These are phyloP conservation scores for Trichacis sp. DNA, from an alignment of 2,888 invertebrate species.

Conservation along the genomic window DNA sequence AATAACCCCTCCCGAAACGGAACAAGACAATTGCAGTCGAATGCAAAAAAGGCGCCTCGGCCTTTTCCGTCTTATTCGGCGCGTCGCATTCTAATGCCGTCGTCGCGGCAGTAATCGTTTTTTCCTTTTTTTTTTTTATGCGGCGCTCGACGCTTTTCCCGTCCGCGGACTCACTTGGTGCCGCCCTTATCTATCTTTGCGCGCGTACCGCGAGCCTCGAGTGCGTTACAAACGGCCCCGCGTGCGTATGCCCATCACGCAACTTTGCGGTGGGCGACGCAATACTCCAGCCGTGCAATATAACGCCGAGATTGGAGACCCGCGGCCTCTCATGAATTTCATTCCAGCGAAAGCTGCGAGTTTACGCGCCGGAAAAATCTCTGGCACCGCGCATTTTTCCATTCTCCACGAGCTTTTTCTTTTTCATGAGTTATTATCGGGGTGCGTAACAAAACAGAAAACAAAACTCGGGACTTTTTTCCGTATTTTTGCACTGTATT, in stretches of 20 bases:
- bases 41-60: too few species aligned
- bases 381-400: too few species aligned
- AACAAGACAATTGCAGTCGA: too few species aligned
- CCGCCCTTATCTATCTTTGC: slow-evolving; percentile 36
- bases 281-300: slow-evolving; percentile 4
- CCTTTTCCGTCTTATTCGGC: neutral
- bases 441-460: too few species aligned
- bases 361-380: neutral
- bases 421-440: too few species aligned
- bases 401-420: too few species aligned
- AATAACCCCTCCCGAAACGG: too few species aligned
- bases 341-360: slow-evolving; percentile 3
- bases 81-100: slow-evolving; percentile 14
- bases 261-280: slow-evolving; percentile 5
- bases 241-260: slow-evolving; percentile 14
- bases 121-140: slow-evolving; percentile 18
- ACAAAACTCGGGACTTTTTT: too few species aligned
- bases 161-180: slow-evolving; percentile 17
- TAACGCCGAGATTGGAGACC: slow-evolving; percentile 3
- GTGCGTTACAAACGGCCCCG: slow-evolving; percentile 18
- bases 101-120: slow-evolving; percentile 11
- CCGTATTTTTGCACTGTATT: too few species aligned
- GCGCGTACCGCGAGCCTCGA: slow-evolving; percentile 24
- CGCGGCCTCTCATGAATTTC: slow-evolving; percentile 8
- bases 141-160: slow-evolving; percentile 26